Evolutionary conservation across 2,888 invertebrate genomes (phyloP), one percentile per base, ranked within the genome.

Genomic region (Leptura quadrifasciata): DNA sequence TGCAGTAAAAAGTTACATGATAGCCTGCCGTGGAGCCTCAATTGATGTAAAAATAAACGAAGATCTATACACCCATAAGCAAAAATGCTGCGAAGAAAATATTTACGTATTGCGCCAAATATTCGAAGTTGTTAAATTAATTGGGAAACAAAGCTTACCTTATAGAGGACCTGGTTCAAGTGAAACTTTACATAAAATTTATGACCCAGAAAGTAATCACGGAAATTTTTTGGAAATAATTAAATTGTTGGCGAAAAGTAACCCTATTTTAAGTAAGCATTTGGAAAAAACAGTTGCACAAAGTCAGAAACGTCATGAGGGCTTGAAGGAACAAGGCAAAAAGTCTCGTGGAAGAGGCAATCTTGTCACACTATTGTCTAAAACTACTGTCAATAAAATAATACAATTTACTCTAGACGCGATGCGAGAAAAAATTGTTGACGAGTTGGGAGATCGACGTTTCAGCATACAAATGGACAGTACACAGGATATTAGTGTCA

Each of bases 111-210:
- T 52, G 52, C 52, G 52, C 2, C 52, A 52, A 52, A 52, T 52
- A 52, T 52, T 52, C n/a, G 52, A 52, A n/a, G 52, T 52, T n/a
- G n/a, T 52, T n/a, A 52, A 52, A 52, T 52, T 52, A 52, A 52
- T 52, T n/a, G 52, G 52, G 12, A 12, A n/a, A 52, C 52, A 52
- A 52, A n/a, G 15, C 12, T 52, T 52, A 12, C 52, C 12, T 52
- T 52, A 52, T 12, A 12, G 6, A n/a, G n/a, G 52, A 52, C 12
- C 52, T n/a, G 52, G 6, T n/a, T 52, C 52, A 52, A 52, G n/a
- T 52, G 52, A 52, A 52, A 52, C 15, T 52, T 52, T 52, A 52
- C 12, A n/a, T 52, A 52, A n/a, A 52, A 52, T 52, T 52, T 12
- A 52, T n/a, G 52, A 52, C 3, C 12, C 52, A 52, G n/a, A 52